Base-by-base conservation (phyloP, 2,797 vertebrate genomes). In the Spea hammondii region DNA sequence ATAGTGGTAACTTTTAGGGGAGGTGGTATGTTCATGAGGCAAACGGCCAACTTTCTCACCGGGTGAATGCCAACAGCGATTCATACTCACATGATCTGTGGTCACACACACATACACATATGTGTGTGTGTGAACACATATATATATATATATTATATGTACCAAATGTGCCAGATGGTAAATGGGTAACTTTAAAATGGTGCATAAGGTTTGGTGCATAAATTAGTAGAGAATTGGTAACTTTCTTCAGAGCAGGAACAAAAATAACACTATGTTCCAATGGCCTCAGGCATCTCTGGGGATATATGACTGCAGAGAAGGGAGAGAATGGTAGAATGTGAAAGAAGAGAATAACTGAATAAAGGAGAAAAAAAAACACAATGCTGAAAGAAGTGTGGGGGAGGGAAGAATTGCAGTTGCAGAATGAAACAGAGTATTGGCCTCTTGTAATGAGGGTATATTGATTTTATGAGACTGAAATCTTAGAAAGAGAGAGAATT, bases 321-420 rank as follows among this genome's bases (percentile, higher is more conserved):
- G 32, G 32, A 67, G 47, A 69, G 67, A 32, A 32, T 14, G 59
- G 14, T 4, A 7, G 49, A 46, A 8, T 4, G 45, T 48, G 11
- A n/a, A 83, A 82, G 82, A 84, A 84, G 83, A 87, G 76, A 70
- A 45, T 84, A 81, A 87, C 82, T 86, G 85, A 83, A 65, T 62
- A 14, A 9, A 62, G 14, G 59, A 14, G 59, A 6, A 11, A 1
- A 11, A 51, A 6, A 53, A 11, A 53, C 6, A 11, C 51, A 53
- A 53, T 1, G 10, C 51, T 5, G n/a, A 5, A 14, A 62, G 14
- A 62, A 17, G n/a, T 17, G 6, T 62, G 70, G 76, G 47, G 49
- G 67, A 69, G 48, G 67, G 67, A 17, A n/a, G 32, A 32, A 47
- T 11, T 75, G 17, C 51, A 66, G 53, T 14, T 73, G n/a, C 10